Base-by-base conservation (phyloP, 2,888 invertebrate genomes). In the Entomobrya multifasciata region DNA sequence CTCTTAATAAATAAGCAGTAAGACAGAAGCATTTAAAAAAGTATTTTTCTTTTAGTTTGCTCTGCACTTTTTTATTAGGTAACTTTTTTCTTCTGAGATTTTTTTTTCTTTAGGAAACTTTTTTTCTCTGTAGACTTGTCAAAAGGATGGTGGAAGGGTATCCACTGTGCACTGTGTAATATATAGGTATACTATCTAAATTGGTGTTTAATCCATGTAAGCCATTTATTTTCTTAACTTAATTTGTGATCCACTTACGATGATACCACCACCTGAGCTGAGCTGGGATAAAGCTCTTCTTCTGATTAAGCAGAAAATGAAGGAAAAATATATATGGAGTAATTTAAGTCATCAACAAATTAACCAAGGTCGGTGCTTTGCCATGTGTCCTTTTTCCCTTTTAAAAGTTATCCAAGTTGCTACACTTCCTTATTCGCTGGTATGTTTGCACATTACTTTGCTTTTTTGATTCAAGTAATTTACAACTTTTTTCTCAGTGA, bases 51-150 rank as follows among this genome's bases (percentile, higher is more conserved):
- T 57, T 65, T 30, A 17, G 65, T 65, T 20, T 65, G 41, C 62
- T 30, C 36, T 65, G 65, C 65, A 41, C 10, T 41, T 17, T 41
- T 65, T 65, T 65, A 65, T 65, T 65, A 30, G 65, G 15, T 6
- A 65, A 65, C 65, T 65, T 65, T 49, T 65, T 65, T 41, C n/a
- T n/a, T n/a, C 65, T 41, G 65, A 65, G 65, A 65, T 65, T 65
- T 65, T 20, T 20, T 41, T 65, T 17, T 41, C 30, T 41, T 41
- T 15, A 60, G 4, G 30, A 11, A 22, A 1, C 11, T 60, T 60
- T 60, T 60, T 60, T 27, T 15, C 30, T n/a, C 30, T 60, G 25
- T 22, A 0, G n/a, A 25, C 30, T 30, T 62, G 30, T 6, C 60
- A 6, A 2, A n/a, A 62, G n/a, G n/a, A n/a, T n/a, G n/a, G n/a